Conservation (phyloP, 1,140 invertebrate genomes). For the Lerema accius region DNA sequence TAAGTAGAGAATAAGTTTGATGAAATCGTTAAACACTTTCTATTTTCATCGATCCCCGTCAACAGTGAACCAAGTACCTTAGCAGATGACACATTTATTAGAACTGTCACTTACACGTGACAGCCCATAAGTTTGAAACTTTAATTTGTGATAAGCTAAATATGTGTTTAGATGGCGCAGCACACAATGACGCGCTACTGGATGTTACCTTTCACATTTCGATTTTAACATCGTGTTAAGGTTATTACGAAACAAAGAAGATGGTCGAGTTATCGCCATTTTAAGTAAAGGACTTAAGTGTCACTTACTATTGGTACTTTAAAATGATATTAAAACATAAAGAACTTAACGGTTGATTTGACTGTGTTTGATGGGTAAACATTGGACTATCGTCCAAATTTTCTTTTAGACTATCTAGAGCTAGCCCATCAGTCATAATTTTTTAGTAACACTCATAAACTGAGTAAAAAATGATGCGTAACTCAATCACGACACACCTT, state of each 20-base stretch:
- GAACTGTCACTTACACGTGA: conserved; percentile 68
- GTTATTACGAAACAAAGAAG: conserved; percentile 31
- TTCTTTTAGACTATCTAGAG: no score
- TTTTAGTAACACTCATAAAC: no score
- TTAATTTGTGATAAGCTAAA: conserved; percentile 77
- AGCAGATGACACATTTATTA: conserved; percentile 75
- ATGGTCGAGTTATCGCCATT: conserved; percentile 9
- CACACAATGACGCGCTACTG: conserved; percentile 59
- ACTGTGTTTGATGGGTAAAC: no score
- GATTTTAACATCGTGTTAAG: conserved; percentile 19
- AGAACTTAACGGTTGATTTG: no score
- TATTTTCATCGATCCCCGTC: not conserved
- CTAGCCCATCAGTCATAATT: no score
- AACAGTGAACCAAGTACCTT: not conserved
- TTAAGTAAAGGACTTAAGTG: not conserved
- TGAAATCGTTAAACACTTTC: not conserved
- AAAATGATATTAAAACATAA: no score
- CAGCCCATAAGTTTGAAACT: conserved; percentile 66
- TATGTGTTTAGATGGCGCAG: conserved; percentile 48
- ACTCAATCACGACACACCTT: no score
- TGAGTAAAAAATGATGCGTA: no score
- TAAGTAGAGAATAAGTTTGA: no score
- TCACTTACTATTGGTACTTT: no score
- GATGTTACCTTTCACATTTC: conserved; percentile 61
- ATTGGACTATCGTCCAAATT: no score